These are phyloP conservation scores for Acronicta alni DNA, from an alignment of 2,888 invertebrate species.

Conservation along the genomic window DNA sequence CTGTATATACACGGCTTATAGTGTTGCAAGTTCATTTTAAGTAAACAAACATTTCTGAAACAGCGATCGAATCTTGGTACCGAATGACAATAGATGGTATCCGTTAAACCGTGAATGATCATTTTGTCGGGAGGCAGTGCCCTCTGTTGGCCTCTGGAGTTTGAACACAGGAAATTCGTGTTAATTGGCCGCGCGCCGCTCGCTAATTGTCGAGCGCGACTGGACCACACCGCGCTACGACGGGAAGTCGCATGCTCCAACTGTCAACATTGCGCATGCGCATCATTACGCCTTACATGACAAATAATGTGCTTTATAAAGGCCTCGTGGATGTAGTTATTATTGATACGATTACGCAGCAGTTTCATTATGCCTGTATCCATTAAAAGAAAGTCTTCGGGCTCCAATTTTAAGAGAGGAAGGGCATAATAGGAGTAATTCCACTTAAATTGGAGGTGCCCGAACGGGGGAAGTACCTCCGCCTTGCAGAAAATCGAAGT, in stretches of 20 bases:
- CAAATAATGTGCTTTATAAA: conserved; percentile 33
- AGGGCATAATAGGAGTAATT: too few relatives aligned
- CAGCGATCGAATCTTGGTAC: conserved; percentile 44
- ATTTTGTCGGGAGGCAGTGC: conserved; percentile 70
- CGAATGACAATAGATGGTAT: conserved; percentile 55
- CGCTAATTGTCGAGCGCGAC: conserved; percentile 83
- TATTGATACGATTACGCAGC: too few relatives aligned
- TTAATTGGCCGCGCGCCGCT: conserved; percentile 80
- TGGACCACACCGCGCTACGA: conserved; percentile 72
- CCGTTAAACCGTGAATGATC: conserved; percentile 60
- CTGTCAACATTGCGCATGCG: conserved; percentile 60
- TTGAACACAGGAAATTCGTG: conserved; percentile 86
- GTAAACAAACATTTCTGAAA: conserved; percentile 26
- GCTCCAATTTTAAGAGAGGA: too few relatives aligned
- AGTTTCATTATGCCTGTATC: too few relatives aligned
- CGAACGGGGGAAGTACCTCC: too few relatives aligned
- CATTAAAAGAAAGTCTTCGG: too few relatives aligned
- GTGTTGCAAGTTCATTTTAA: conserved; percentile 21
- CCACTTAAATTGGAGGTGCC: too few relatives aligned
- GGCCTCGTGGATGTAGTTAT: conserved; percentile 26
- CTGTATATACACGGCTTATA: neutral
- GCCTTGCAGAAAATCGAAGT: too few relatives aligned
- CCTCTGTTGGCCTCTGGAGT: conserved; percentile 71
- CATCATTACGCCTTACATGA: conserved; percentile 37
- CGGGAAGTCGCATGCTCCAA: conserved; percentile 74